Conservation (phyloP, 2,888 invertebrate genomes). For the Mellilla xanthometata region DNA sequence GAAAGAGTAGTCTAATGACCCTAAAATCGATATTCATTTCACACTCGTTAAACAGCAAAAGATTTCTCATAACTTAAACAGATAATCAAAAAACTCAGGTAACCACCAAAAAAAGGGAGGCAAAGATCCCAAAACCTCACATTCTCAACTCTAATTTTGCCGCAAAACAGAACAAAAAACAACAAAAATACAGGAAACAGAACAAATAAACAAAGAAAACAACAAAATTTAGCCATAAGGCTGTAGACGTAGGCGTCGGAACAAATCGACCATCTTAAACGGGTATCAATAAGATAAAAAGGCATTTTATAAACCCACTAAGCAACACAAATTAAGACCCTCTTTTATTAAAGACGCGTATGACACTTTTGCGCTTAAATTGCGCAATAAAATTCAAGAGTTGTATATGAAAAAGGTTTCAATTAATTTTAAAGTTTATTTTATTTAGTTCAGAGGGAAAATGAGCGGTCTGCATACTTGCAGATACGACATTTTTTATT, state of each 20-base stretch:
- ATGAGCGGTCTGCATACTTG: not conserved
- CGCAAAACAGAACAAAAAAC: conserved; percentile 25
- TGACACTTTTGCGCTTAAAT: conserved; percentile 40
- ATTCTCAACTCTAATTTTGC: conserved; percentile 32
- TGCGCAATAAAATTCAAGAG: too few species aligned
- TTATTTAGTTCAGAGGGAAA: not conserved
- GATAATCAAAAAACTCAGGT: conserved; percentile 19
- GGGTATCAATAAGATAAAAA: conserved; percentile 42
- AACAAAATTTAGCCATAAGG: too few species aligned
- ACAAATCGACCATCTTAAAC: conserved; percentile 43
- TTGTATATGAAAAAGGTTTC: too few species aligned
- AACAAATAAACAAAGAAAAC: too few species aligned
- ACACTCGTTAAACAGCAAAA: conserved; percentile 2
- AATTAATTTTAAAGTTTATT: too few species aligned
- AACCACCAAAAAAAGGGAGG: conserved; percentile 11
- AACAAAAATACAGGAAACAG: too few species aligned
- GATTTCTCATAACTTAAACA: conserved; percentile 13
- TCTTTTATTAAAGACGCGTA: conserved; percentile 40
- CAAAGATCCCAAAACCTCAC: conserved; percentile 13
- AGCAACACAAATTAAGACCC: conserved; percentile 47
- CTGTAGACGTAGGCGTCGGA: conserved; percentile 44
- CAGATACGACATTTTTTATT: conserved; percentile 14
- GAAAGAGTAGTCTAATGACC: conserved; percentile 7
- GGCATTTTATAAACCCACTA: conserved; percentile 37
- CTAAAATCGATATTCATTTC: conserved; percentile 16